Base-by-base conservation (phyloP, 30 jellyfish, hydroid and myxozoan genomes). In the Turritopsis dohrnii region DNA sequence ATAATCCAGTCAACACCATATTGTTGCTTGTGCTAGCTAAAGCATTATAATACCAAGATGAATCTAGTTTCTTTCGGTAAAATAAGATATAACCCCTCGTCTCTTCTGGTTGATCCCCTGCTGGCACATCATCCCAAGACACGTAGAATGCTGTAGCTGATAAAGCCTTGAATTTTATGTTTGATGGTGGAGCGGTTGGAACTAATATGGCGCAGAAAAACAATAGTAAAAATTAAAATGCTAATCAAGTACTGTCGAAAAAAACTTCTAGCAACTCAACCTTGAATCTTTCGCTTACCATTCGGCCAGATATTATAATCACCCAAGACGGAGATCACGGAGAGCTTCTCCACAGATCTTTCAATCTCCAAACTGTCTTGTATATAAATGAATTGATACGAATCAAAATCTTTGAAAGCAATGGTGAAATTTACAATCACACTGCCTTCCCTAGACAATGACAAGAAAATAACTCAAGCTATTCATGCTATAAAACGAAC, bases 121-220 rank as follows among this genome's bases (percentile, higher is more conserved):
- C 3, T 18, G 81, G 52, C 81, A 72, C 81, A 26, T 31, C 60
- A 52, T 22, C 31, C 85, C 85, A 77, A 0, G 85, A 29, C 21
- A 77, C 71, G 27, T 77, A 26, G 28, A 77, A 77, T 1, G 85
- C 25, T 1, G 71, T 77, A 52, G 85, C 41, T n/a, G 85, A 77
- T 18, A 77, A 7, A 19, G 85, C 52, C n/a, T 24, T 29, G 52
- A 77, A 28, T 26, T 18, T 74, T 52, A 89, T 83, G 76, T 89
- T 89, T 29, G 87, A n/a, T 66, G 96, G 96, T 1, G 94, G 90
- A 23, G 79, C 30, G 4, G 88, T 81, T 74, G 96, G 96, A 54
- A 89, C 96, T 89, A 54, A 21, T n/a, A n/a, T n/a, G n/a, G n/a
- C n/a, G n/a, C n/a, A n/a, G n/a, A n/a, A n/a, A n/a, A n/a, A n/a